These are phyloP conservation scores for Calosoma granatense DNA, from an alignment of 1,140 invertebrate species.

Conservation along the genomic window DNA sequence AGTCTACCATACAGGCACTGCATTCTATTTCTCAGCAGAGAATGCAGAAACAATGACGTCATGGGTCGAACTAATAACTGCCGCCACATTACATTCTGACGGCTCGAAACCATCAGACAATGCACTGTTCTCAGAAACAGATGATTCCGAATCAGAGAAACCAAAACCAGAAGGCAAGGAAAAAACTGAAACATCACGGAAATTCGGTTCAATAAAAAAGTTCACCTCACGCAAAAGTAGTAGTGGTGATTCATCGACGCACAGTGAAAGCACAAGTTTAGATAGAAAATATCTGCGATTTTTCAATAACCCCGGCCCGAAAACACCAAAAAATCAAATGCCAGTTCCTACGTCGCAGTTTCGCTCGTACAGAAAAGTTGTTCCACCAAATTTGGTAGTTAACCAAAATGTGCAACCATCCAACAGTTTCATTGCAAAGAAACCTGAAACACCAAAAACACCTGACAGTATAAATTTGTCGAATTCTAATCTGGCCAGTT, in stretches of 20 bases:
- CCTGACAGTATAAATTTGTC: neutral
- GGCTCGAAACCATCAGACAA: constrained; percentile 24
- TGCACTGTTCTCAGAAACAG: constrained; percentile 69
- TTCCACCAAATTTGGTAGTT: constrained; percentile 27
- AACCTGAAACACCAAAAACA: constrained; percentile 19
- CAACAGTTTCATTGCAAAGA: constrained; percentile 26
- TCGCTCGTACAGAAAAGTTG: constrained; percentile 57
- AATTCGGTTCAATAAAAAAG: constrained; percentile 60
- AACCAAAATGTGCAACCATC: constrained; percentile 33
- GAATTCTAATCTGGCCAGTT: constrained; percentile 26
- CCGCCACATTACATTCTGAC: constrained; percentile 48
- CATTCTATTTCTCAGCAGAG: constrained; percentile 84
- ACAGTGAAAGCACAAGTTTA: constrained; percentile 46
- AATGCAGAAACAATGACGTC: constrained; percentile 57
- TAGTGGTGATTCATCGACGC: constrained; percentile 16
- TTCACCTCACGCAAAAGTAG: constrained; percentile 41
- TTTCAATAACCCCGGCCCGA: constrained; percentile 34
- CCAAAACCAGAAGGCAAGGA: constrained; percentile 26
- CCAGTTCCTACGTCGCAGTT: constrained; percentile 70
- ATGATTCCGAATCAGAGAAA: constrained; percentile 59
- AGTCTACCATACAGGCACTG: constrained; percentile 78
- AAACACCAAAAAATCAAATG: constrained; percentile 42
- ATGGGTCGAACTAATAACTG: constrained; percentile 62
- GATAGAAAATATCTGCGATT: constrained; percentile 62
- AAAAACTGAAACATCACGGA: constrained; percentile 28